Evolutionary conservation across 2,888 invertebrate species (phyloP), one percentile per base, ranked within the genome.

Genomic region (Pseudanteris insignis): DNA sequence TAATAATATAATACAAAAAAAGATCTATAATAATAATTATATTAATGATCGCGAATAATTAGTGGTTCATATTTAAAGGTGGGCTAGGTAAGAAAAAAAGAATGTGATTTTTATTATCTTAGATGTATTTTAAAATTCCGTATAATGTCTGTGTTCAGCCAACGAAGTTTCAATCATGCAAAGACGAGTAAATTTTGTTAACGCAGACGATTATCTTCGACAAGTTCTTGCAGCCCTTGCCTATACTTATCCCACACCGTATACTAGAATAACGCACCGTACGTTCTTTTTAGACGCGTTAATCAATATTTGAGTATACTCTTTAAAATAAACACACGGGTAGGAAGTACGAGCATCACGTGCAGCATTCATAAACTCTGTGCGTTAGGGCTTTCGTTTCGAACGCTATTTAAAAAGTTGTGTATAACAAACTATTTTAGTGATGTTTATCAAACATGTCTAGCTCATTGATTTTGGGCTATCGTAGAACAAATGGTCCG

Each of bases 241-340:
- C 51, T 30, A 36, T 40, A 36, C 40, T 38, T 46, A 41, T 51
- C 36, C 29, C 34, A 40, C 50, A 37, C 38, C 34, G 37, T 46
- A 24, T 21, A 14, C 44, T 29, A 58, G n/a, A n/a, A 58, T 50
- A 43, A 50, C 44, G 44, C 44, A 25, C 48, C 48, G 38, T 51
- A 44, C 58, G 50, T 58, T 46, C 58, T 43, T 43, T 51, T 32
- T 46, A 58, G 46, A 50, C 48, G 46, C 51, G 58, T 51, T 59
- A 59, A 59, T 51, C 50, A 59, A 59, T 59, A 59, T 59, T 59
- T 51, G 46, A 59, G 51, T 46, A 51, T 58, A 46, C 58, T 51
- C 51, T 58, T 50, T 44, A 38, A 33, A 34, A 51, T 51, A 58
- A 44, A 51, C 51, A 58, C 24, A 32, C n/a, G n/a, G n/a, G n/a